A percentile compares a stretch with the other conserved stretches of the same genome.
Evolutionary conservation across 2,113 vertebrate species (phyloP).

Genomic region (Actenoides lindsayi): DNA sequence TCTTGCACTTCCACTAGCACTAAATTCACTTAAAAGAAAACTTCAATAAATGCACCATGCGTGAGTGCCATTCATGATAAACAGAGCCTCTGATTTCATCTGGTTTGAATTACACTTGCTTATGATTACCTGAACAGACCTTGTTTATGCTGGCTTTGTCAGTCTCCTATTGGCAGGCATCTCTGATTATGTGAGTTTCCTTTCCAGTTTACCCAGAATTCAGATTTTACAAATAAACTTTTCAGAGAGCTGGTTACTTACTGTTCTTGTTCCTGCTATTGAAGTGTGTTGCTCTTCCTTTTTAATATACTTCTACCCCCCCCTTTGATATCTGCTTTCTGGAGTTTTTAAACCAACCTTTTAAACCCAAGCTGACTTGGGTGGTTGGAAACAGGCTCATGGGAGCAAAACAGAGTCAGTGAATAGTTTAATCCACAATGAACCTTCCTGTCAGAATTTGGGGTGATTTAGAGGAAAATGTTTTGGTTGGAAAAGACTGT

Average conservation of each 20-base stretch:
- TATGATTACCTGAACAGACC: constrained; percentile 53
- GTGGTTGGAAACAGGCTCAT: background rate
- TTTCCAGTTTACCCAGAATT: background rate
- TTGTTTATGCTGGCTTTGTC: constrained; percentile 15
- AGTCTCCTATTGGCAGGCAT: background rate
- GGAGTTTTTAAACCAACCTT: background rate
- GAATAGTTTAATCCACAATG: constrained; percentile 22
- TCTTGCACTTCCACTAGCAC: background rate
- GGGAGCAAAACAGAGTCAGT: constrained; percentile 2
- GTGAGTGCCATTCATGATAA: background rate
- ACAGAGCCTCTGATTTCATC: constrained; percentile 7
- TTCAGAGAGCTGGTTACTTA: background rate
- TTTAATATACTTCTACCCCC: background rate
- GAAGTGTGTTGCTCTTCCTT: background rate
- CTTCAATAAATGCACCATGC: background rate
- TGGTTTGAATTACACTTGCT: background rate
- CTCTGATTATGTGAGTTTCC: background rate
- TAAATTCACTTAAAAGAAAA: background rate
- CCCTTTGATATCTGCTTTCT: background rate
- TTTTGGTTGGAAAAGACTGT: constrained; percentile 8
- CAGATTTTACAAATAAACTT: constrained; percentile 13
- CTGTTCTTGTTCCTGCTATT: background rate
- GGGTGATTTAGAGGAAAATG: constrained; percentile 17
- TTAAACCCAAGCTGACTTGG: constrained; percentile 1
- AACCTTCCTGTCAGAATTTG: background rate